Evolutionary conservation across 1,140 invertebrate genomes (phyloP), one percentile per base, ranked within the genome.

Genomic region (Drosophila murphyi): DNA sequence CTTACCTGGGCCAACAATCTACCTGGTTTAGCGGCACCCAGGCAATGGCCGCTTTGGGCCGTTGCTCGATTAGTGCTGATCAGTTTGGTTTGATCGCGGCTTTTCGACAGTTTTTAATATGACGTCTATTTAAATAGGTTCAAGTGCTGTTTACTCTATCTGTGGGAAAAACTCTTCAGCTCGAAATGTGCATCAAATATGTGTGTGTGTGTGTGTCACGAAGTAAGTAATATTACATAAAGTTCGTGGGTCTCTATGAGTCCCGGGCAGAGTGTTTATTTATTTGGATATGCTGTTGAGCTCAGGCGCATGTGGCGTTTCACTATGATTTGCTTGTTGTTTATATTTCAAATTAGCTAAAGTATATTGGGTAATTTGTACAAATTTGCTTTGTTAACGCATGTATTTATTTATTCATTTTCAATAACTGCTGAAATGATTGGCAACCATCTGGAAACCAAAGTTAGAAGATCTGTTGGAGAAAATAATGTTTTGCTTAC

Each of bases 91-190:
- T 89, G 82, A 90, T 89, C 62, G 48, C 79, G 85, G 85, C 85
- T 85, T 89, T 80, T 85, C 83, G 85, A 89, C 85, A 69, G 80
- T 77, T 88, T 87, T 73, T 64, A 68, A 70, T 75, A 80, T 61
- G 76, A 71, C 68, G 57, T 74, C 68, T 89, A 89, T 89, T 89
- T 89, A 89, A 90, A 89, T 85, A 89, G 86, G 74, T 89, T 88
- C 80, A 89, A 74, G 87, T 82, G 61, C 8, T 67, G 41, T 76
- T 85, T 80, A 60, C 43, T 57, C 70, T 60, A 6, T 12, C 64
- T 72, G 80, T 89, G 80, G 85, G 80, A 88, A 89, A 86, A 80
- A 68, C 69, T 51, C 28, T 52, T 35, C 39, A 34, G 43, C 39
- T 41, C 28, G 39, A 80, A 82, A 87, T 80, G 77, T 88, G 83